phyloP scores from a whole-genome alignment of 2,797 vertebrate species.

The Pagetopsis macropterus region DNA sequence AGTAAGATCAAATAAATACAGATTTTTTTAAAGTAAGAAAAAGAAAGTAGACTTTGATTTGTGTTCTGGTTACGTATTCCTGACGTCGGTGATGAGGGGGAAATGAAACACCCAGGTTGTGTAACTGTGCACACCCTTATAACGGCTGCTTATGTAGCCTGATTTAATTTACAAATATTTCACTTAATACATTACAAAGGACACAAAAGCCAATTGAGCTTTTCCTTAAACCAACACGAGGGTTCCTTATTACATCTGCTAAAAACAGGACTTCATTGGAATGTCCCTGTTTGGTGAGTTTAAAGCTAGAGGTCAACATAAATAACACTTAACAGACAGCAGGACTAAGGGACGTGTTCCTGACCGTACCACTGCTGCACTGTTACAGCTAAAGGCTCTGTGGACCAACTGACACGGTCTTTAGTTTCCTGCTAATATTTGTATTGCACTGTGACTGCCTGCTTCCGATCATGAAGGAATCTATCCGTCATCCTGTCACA shows the following conservation, averaged over 20 bases:
- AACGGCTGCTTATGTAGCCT: slow-evolving; percentile 31
- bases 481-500: too few relatives aligned
- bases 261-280: slow-evolving; percentile 32
- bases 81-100: slow-evolving; percentile 13
- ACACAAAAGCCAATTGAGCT: slow-evolving; percentile 59
- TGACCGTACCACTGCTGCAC: too few relatives aligned
- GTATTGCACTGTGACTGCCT: too few relatives aligned
- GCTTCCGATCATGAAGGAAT: too few relatives aligned
- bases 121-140: slow-evolving; percentile 2
- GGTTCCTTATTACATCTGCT: slow-evolving; percentile 47
- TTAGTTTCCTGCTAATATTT: too few relatives aligned
- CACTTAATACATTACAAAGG: slow-evolving; percentile 54
- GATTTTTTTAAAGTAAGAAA: neutral
- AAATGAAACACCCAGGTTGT: slow-evolving; percentile 21
- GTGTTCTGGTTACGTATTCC: neutral
- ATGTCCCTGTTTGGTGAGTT: slow-evolving; percentile 26
- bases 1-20: neutral
- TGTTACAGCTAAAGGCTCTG: neutral
- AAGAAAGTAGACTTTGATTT: slow-evolving; percentile 6
- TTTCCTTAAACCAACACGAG: slow-evolving; percentile 53
- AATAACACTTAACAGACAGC: slow-evolving; percentile 2
- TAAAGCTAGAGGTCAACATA: slow-evolving; percentile 15
- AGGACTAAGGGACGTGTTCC: neutral
- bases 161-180: slow-evolving; percentile 61
- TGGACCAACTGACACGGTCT: too few relatives aligned